These are phyloP conservation scores for Aphelocoma coerulescens DNA, from an alignment of 2,113 vertebrate species.

Conservation along the genomic window DNA sequence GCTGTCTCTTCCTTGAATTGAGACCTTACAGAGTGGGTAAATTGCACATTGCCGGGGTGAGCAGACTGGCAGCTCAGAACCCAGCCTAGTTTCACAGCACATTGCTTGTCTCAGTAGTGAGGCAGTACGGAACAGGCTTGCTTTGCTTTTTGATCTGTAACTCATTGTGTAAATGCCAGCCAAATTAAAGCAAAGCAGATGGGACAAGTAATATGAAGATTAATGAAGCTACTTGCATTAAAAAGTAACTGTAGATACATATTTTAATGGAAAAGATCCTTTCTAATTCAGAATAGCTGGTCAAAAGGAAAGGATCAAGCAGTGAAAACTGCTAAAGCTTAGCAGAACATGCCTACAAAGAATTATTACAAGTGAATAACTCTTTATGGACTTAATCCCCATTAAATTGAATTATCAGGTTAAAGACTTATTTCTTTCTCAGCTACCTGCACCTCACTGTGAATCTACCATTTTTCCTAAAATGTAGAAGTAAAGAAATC, in stretches of 20 bases:
- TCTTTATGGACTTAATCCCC: not conserved
- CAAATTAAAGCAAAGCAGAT: conserved; percentile 67
- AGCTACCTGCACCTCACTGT: not conserved
- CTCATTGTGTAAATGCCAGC: conserved; percentile 61
- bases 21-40: not conserved
- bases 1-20: conserved; percentile 11
- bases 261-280: conserved; percentile 7
- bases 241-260: not conserved
- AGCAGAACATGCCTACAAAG: not conserved
- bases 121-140: conserved; percentile 41
- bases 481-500: not conserved
- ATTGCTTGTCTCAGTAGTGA: conserved; percentile 29
- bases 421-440: not conserved
- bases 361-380: not conserved
- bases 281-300: not conserved
- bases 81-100: conserved; percentile 22
- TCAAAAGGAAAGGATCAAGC: conserved; percentile 10
- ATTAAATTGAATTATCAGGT: not conserved
- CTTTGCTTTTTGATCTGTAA: conserved; percentile 42
- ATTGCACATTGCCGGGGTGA: not conserved
- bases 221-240: conserved; percentile 48
- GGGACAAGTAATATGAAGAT: conserved; percentile 58
- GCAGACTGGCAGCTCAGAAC: conserved; percentile 15
- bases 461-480: not conserved
- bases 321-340: not conserved